These are phyloP conservation scores for Abrostola triplasia DNA, from an alignment of 2,888 invertebrate species.

Conservation along the genomic window DNA sequence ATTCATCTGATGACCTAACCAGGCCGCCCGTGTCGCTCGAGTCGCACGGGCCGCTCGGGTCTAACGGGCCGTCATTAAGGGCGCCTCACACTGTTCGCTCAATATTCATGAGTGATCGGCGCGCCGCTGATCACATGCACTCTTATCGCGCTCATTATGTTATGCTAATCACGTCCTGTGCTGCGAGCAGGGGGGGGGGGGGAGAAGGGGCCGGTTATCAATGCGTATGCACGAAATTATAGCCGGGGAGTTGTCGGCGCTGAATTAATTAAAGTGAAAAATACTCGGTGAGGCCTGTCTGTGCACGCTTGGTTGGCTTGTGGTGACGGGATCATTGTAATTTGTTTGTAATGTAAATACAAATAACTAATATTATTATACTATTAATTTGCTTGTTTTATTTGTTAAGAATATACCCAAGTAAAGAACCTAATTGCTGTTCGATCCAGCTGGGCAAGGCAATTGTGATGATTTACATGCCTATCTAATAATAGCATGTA, in stretches of 20 bases:
- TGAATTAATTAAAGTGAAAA: background rate
- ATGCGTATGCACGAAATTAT: constrained; percentile 20
- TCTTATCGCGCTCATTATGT: constrained; percentile 32
- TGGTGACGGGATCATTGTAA: background rate
- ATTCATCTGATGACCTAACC: background rate
- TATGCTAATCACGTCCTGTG: constrained; percentile 37
- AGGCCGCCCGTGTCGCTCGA: background rate
- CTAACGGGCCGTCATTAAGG: background rate
- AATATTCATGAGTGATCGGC: constrained; percentile 16
- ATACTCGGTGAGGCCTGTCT: background rate
- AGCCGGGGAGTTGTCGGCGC: background rate
- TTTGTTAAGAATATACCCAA: background rate
- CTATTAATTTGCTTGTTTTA: background rate
- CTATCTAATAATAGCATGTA: too few species aligned
- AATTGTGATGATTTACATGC: too few species aligned
- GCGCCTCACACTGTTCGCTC: constrained; percentile 9
- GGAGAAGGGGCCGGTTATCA: background rate
- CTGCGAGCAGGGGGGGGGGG: background rate
- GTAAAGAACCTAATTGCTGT: too few species aligned
- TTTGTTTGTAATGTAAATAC: background rate
- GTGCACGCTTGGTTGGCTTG: background rate
- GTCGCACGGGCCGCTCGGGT: background rate
- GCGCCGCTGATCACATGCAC: constrained; percentile 24
- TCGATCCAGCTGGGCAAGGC: too few species aligned
- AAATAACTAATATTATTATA: too few species aligned